phyloP scores from a whole-genome alignment of 2,888 invertebrate species.

The Fragum fragum region DNA sequence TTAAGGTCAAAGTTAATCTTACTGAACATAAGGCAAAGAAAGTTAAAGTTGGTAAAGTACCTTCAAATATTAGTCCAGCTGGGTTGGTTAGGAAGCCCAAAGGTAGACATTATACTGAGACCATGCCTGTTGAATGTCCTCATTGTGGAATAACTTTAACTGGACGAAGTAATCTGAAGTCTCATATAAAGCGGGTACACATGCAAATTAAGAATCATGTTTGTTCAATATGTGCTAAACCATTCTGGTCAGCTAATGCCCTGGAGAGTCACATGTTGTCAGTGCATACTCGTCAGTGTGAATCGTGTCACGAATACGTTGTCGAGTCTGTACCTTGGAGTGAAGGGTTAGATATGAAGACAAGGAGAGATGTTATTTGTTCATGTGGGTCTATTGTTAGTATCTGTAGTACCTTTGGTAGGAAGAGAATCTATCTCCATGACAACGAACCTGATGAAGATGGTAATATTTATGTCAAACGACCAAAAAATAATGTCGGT shows the following conservation, averaged over 20 bases:
- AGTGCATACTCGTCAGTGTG: constrained; percentile 63
- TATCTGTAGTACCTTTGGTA: constrained; percentile 59
- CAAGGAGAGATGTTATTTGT: constrained; percentile 62
- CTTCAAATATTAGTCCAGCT: not conserved
- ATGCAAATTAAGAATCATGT: constrained; percentile 47
- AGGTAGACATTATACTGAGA: constrained; percentile 44
- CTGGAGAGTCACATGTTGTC: constrained; percentile 63
- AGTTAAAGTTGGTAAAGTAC: not conserved
- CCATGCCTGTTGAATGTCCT: constrained; percentile 57
- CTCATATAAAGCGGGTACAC: constrained; percentile 58
- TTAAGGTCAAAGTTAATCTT: not conserved
- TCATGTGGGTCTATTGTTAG: constrained; percentile 63
- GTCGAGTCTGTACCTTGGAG: constrained; percentile 67
- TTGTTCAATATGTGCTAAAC: constrained; percentile 58
- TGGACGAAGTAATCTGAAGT: constrained; percentile 60
- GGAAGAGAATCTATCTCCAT: constrained; percentile 43
- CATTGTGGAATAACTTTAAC: constrained; percentile 55
- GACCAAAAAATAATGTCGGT: constrained; percentile 47
- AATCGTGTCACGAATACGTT: constrained; percentile 61
- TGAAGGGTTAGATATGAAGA: constrained; percentile 56
- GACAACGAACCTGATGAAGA: constrained; percentile 56
- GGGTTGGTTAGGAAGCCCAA: constrained; percentile 37
- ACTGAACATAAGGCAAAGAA: not conserved
- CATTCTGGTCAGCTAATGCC: constrained; percentile 60
- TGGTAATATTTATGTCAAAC: constrained; percentile 32